Base-by-base conservation (phyloP, 2,797 vertebrate genomes). In the Allenopithecus nigroviridis region DNA sequence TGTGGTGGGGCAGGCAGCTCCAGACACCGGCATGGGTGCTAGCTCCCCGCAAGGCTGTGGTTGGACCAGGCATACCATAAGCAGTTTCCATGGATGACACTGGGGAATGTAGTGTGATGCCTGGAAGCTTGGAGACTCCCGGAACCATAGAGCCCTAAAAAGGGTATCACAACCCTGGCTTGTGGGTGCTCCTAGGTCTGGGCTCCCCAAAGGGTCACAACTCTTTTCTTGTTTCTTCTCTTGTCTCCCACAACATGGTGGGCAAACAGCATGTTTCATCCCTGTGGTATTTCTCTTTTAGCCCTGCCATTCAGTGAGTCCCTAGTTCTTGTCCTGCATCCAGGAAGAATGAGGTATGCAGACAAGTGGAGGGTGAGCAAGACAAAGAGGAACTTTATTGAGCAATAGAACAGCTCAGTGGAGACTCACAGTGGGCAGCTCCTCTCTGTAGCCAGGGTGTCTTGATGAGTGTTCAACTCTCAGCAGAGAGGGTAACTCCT, bases 31-130 rank as follows among this genome's bases (percentile, higher is more conserved):
- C 61, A 68, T 68, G 61, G 61, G 61, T n/a, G 61, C 61, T 33
- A 9, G 33, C 61, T n/a, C 61, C 61, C 61, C 8, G 8, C 61
- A 68, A 68, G 30, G 61, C 33, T 68, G 61, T 0, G 3, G 61
- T n/a, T 68, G 61, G 16, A 68, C 61, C 33, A 19, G 33, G 33
- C 7, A 8, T 68, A 68, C 16, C 33, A 9, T 68, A 68, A n/a
- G 7, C 61, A n/a, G 16, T 4, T 19, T 68, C 61, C 16, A n/a
- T 17, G 8, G 61, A 33, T 68, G 16, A n/a, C 61, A 19, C 8
- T 68, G 61, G 33, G 61, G 61, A 68, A 17, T 0, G 0, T 0
- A 1, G 7, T 68, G 16, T 68, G 17, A 17, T 33, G 8, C 61
- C 33, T 8, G 30, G 33, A 68, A 68, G 33, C 16, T 68, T 68